phyloP scores from a whole-genome alignment of 2,888 invertebrate genomes.

The Clistopyga incitator region DNA sequence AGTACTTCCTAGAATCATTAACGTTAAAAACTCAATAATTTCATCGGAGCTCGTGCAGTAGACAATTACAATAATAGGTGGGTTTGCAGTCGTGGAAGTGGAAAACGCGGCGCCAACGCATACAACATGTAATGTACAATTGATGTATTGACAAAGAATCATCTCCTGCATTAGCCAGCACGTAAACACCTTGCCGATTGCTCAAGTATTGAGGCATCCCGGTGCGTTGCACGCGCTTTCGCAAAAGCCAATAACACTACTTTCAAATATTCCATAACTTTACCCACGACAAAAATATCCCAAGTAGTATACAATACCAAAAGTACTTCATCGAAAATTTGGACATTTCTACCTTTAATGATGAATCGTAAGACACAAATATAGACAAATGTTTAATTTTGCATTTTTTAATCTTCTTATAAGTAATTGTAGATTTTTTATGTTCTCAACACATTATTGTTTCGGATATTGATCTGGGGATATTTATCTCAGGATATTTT shows the following conservation, averaged over 20 bases:
- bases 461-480: too few relatives aligned
- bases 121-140: not conserved
- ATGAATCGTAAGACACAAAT: too few relatives aligned
- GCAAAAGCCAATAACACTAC: constrained; percentile 31
- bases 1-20: not conserved
- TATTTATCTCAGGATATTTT: too few relatives aligned
- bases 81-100: constrained; percentile 23
- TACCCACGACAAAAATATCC: too few relatives aligned
- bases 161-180: constrained; percentile 32
- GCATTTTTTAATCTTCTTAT: too few relatives aligned
- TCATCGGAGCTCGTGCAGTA: not conserved
- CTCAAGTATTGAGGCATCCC: constrained; percentile 35
- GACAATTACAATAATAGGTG: not conserved
- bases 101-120: constrained; percentile 12
- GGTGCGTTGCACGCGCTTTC: constrained; percentile 36
- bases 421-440: too few relatives aligned
- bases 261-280: constrained; percentile 6
- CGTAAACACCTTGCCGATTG: constrained; percentile 32
- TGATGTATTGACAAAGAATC: constrained; percentile 50
- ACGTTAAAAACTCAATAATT: not conserved
- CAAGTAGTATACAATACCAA: too few relatives aligned
- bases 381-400: too few relatives aligned
- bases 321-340: too few relatives aligned
- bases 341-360: too few relatives aligned
- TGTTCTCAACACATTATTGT: too few relatives aligned